phyloP scores from a whole-genome alignment of 2,888 invertebrate species.

The Gastracanthus pulcherrimus region DNA sequence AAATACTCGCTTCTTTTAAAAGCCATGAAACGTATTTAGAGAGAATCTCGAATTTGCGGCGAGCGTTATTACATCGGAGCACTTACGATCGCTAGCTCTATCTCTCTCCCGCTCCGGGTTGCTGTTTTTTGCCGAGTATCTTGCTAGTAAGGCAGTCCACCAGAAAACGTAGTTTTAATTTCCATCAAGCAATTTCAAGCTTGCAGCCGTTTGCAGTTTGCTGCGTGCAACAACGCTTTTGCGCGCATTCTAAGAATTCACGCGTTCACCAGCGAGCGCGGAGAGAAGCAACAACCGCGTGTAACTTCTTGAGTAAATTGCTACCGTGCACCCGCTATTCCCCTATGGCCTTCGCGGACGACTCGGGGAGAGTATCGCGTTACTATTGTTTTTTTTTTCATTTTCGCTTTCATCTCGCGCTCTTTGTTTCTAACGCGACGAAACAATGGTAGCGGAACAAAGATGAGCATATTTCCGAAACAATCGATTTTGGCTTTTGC shows the following conservation, averaged over 20 bases:
- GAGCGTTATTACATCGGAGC: background rate
- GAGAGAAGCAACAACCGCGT: background rate
- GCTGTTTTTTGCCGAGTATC: background rate
- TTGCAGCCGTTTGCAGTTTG: background rate
- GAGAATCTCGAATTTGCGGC: background rate
- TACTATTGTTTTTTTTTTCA: background rate
- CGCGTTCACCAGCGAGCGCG: background rate
- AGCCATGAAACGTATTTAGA: too few relatives aligned
- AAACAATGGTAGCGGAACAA: background rate
- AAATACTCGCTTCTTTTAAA: too few relatives aligned
- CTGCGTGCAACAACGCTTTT: background rate
- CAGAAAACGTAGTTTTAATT: background rate
- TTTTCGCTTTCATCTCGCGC: background rate
- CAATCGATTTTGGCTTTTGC: background rate
- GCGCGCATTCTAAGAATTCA: background rate
- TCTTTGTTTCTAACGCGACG: background rate
- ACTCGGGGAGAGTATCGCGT: background rate
- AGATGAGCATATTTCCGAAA: background rate
- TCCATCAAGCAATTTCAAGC: background rate
- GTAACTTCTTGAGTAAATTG: background rate
- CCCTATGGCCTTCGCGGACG: background rate
- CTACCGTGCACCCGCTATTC: background rate
- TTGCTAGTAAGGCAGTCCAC: background rate
- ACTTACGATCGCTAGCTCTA: background rate
- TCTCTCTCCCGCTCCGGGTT: background rate